Conservation (phyloP, 2,797 vertebrate genomes). For the Pseudopleuronectes americanus region DNA sequence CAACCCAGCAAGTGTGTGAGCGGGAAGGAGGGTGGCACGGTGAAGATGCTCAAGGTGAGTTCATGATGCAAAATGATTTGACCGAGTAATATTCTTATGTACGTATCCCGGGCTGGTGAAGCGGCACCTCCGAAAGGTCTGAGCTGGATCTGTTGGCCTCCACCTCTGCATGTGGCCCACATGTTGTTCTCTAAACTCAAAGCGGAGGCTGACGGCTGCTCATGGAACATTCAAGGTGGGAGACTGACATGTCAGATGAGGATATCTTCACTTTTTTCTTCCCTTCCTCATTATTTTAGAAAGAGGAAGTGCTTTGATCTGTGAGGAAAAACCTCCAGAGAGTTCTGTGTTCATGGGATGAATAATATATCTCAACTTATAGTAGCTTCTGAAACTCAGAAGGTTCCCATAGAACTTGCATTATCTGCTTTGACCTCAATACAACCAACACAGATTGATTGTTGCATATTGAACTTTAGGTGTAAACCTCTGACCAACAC, state of each 20-base stretch:
- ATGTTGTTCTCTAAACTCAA: conserved; percentile 21
- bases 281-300: conserved; percentile 68
- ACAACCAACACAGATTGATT: conserved; percentile 27
- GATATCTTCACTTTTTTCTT: conserved; percentile 45
- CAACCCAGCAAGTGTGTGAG: conserved; percentile 59
- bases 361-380: conserved; percentile 66
- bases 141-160: neutral
- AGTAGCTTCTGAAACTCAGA: conserved; percentile 48
- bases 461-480: conserved; percentile 9
- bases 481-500: conserved; percentile 15
- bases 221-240: conserved; percentile 51
- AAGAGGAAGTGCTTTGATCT: conserved; percentile 68
- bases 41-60: conserved; percentile 70
- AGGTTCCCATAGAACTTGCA: conserved; percentile 31
- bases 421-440: conserved; percentile 43
- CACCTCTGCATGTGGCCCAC: neutral
- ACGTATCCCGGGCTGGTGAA: conserved; percentile 21
- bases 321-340: conserved; percentile 59
- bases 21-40: conserved; percentile 44
- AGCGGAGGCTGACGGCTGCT: conserved; percentile 32
- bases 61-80: conserved; percentile 65
- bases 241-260: conserved; percentile 62
- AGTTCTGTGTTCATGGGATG: conserved; percentile 46
- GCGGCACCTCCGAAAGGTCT: conserved; percentile 15
- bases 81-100: conserved; percentile 42